Base-by-base conservation (phyloP, 2,888 invertebrate species). In the Leptura quadrifasciata region DNA sequence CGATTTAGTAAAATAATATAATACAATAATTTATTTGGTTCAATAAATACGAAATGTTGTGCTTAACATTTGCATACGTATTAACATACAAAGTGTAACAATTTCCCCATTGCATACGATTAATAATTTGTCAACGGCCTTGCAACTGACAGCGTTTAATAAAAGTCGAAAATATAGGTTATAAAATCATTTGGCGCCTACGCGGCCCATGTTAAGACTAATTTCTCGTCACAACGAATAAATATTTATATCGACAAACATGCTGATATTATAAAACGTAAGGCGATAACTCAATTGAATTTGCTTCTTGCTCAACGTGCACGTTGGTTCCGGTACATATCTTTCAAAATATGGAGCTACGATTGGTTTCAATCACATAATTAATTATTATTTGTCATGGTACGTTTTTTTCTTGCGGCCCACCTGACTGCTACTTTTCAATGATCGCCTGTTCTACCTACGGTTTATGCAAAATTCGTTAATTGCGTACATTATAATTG, bases 91-190 rank as follows among this genome's bases (percentile, higher is more conserved):
- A 55, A 69, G 31, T 39, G 69, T 35, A 35, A 69, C 39, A 69
- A 17, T 69, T 69, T 69, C 69, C 69, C 69, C 69, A 69, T 69
- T 76, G 76, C 65, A 63, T 47, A 24, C 24, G 24, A 76, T 76
- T 69, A 69, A 76, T 76, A 70, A 76, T 76, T 76, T 73, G 76
- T 76, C 72, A 76, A 60, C 70, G 73, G 64, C 69, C 69, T 73
- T 64, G 76, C 69, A 39, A 58, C 60, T 47, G 69, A 69, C 76
- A 64, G 69, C 52, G 52, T 24, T 68, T 67, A 68, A 69, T 70
- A 73, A 72, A 76, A 76, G 27, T 58, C 27, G 64, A 63, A 75
- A 70, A 76, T 76, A 76, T 73, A 58, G 69, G 72, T 70, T 73
- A 76, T 69, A 76, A 76, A 73, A 73, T 73, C 57, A 35, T 17